Evolutionary conservation across 2,113 vertebrate species (phyloP).

Genomic region (Microtus richardsoni): DNA sequence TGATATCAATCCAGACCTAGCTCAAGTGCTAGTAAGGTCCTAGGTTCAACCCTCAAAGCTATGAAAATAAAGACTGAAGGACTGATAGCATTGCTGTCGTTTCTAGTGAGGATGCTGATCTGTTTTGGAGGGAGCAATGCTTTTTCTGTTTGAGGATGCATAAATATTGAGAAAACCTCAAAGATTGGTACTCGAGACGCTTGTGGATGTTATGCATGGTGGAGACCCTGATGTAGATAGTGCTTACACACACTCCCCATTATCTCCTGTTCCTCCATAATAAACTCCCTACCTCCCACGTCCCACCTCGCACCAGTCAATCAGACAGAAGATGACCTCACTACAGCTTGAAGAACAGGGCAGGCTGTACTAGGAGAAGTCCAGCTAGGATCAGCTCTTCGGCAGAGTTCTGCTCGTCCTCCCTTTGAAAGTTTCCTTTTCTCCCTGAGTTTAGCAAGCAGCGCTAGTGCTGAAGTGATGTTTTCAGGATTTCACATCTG

Average conservation of each 20-base stretch:
- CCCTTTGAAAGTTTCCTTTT: background rate
- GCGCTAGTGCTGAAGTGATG: background rate
- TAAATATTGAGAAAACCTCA: background rate
- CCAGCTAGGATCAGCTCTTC: background rate
- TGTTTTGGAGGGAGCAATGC: background rate
- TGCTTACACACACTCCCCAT: background rate
- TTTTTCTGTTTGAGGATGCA: background rate
- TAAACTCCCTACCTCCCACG: background rate
- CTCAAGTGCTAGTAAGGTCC: background rate
- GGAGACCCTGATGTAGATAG: background rate
- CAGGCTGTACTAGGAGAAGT: background rate
- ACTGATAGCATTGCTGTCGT: background rate
- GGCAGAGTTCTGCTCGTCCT: background rate
- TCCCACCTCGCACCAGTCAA: background rate
- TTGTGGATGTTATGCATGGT: background rate
- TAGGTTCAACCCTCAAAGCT: background rate
- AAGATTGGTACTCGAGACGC: background rate
- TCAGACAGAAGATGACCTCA: background rate
- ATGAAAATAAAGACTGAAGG: background rate
- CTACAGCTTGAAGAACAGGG: background rate
- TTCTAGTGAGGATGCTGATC: background rate
- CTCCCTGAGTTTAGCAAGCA: background rate
- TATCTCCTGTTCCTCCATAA: background rate
- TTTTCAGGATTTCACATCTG: conserved; percentile 15
- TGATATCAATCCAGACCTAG: too few species aligned